Percentiles rank a stretch among this genome's conserved stretches.
Conservation (phyloP, 2,888 invertebrate species). For the Sussaba pulchella region DNA sequence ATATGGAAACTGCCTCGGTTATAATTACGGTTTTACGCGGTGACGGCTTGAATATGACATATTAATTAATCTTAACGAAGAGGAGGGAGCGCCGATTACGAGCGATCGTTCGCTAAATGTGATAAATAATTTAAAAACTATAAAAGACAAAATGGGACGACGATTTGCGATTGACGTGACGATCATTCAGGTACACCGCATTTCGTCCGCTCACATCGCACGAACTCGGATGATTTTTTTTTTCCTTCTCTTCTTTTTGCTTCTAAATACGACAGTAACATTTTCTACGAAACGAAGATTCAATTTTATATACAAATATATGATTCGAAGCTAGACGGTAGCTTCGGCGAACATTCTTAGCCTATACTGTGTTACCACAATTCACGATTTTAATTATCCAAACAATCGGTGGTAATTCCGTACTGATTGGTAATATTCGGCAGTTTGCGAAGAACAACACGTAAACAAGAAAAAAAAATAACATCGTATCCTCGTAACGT, state of each 20-base stretch:
- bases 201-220: conserved; percentile 39
- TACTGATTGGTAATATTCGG: conserved; percentile 32
- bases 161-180: conserved; percentile 34
- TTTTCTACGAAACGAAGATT: conserved; percentile 47
- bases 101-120: conserved; percentile 30
- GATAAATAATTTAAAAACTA: conserved; percentile 26
- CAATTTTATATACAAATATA: conserved; percentile 38
- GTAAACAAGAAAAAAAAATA: too few species aligned
- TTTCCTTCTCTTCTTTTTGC: neutral
- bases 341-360: conserved; percentile 15
- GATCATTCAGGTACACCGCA: conserved; percentile 53
- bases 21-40: conserved; percentile 17
- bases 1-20: conserved; percentile 40
- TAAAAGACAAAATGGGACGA: conserved; percentile 5
- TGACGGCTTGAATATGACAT: conserved; percentile 19
- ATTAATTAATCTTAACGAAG: conserved; percentile 36
- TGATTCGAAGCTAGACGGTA: conserved; percentile 2
- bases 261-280: conserved; percentile 56
- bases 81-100: conserved; percentile 34
- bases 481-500: conserved; percentile 34
- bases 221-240: conserved; percentile 10
- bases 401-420: conserved; percentile 24
- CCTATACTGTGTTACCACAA: neutral
- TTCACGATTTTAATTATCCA: conserved; percentile 6
- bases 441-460: conserved; percentile 47